Evolutionary conservation across 1,140 invertebrate species (phyloP).

Genomic region (Acarapis woodi): DNA sequence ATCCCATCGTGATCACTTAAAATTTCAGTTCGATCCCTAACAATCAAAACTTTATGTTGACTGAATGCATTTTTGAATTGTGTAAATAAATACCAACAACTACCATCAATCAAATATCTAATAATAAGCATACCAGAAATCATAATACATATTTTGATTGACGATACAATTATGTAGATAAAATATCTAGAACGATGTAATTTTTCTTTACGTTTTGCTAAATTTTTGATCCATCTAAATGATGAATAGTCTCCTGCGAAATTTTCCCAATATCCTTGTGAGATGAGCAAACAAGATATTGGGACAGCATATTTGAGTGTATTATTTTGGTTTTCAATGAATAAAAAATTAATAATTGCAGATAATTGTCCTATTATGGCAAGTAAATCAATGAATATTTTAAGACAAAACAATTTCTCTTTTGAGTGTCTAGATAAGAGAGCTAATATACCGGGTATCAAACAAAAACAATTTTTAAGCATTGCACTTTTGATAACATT

Average conservation of each 20-base stretch:
- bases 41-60: conserved; percentile 10
- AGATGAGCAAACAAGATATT: conserved; percentile 46
- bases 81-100: conserved; percentile 6
- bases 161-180: conserved; percentile 14
- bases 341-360: conserved; percentile 64
- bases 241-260: conserved; percentile 35
- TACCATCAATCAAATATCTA: conserved; percentile 25
- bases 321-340: too few species aligned
- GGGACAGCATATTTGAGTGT: too few species aligned
- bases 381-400: conserved; percentile 15
- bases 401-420: conserved; percentile 11
- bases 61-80: conserved; percentile 11
- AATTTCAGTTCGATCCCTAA: conserved; percentile 4
- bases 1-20: conserved; percentile 6
- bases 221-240: conserved; percentile 32
- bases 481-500: conserved; percentile 19
- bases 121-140: conserved; percentile 25
- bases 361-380: conserved; percentile 29
- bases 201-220: conserved; percentile 49
- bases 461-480: conserved; percentile 17
- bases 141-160: conserved; percentile 18
- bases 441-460: conserved; percentile 16
- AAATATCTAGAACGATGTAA: conserved; percentile 42
- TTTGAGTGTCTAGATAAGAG: conserved; percentile 12
- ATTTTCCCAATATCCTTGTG: conserved; percentile 88